A percentile compares a stretch with the other conserved stretches of the same genome.
Evolutionary conservation across 2,888 invertebrate genomes (phyloP).

Genomic region (Panorpa germanica): DNA sequence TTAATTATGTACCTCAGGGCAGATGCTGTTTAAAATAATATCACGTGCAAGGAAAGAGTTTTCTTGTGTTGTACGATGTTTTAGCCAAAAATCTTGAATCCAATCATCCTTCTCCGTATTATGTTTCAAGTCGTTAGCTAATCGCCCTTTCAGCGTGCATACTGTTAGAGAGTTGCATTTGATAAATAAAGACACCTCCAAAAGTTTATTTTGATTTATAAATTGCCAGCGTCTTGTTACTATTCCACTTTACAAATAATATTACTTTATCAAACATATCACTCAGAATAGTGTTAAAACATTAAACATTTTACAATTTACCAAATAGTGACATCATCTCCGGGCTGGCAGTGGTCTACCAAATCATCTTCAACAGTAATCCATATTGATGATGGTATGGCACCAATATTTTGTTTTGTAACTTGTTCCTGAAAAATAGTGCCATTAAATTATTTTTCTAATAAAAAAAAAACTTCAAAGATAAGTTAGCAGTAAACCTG

Average conservation of each 20-base stretch:
- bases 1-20: constrained; percentile 55
- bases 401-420: constrained; percentile 46
- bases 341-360: constrained; percentile 73
- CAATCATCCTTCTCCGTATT: no score
- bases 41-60: no score
- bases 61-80: no score
- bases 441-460: constrained; percentile 1
- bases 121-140: no score
- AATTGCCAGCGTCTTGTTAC: constrained; percentile 57
- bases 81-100: no score
- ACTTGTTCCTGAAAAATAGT: constrained; percentile 45
- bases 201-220: constrained; percentile 32
- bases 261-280: constrained; percentile 5
- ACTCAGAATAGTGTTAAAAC: constrained; percentile 5
- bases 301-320: constrained; percentile 23
- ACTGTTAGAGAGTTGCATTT: constrained; percentile 54
- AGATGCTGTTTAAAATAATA: constrained; percentile 58
- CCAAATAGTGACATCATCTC: constrained; percentile 74
- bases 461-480: constrained; percentile 3
- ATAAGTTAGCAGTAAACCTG: constrained; percentile 37
- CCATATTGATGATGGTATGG: constrained; percentile 57
- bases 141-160: no score
- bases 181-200: constrained; percentile 49
- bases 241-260: constrained; percentile 39
- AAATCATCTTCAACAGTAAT: constrained; percentile 69